Conservation (phyloP, 30 jellyfish, hydroid and myxozoan genomes). For the Turritopsis rubra region DNA sequence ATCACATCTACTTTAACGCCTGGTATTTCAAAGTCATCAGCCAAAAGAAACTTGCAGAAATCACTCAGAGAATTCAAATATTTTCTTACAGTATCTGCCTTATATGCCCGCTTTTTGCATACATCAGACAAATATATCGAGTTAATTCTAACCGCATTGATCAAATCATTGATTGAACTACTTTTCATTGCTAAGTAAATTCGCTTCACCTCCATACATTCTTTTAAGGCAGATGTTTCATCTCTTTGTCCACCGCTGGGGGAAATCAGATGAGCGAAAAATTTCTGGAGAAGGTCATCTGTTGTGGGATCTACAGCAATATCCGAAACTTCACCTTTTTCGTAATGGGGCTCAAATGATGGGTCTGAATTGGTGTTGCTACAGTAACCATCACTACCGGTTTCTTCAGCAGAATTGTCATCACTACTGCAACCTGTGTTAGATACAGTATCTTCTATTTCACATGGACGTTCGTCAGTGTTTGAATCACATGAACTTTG, state of each 20-base stretch:
- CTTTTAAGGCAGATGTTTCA: not conserved
- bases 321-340: not conserved
- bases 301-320: not conserved
- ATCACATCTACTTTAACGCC: not conserved
- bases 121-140: not conserved
- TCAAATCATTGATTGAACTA: not conserved
- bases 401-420: not conserved
- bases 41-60: slow-evolving; percentile 13
- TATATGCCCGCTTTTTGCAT: not conserved
- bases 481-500: not conserved
- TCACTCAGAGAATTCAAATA: slow-evolving; percentile 17
- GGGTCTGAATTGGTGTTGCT: not conserved
- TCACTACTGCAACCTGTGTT: not conserved
- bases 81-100: slow-evolving; percentile 12
- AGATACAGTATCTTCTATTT: not conserved
- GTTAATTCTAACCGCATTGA: not conserved
- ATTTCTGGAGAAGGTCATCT: not conserved
- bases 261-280: not conserved
- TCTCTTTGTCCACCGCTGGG: slow-evolving; percentile 7
- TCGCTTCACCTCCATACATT: not conserved
- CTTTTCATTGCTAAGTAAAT: not conserved
- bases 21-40: slow-evolving; percentile 11
- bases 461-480: not conserved
- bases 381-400: not conserved
- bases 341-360: not conserved